Percentiles rank a stretch among this genome's conserved stretches.
Evolutionary conservation across 2,113 vertebrate genomes (phyloP).

Genomic region (Cyprinodon variegatus): DNA sequence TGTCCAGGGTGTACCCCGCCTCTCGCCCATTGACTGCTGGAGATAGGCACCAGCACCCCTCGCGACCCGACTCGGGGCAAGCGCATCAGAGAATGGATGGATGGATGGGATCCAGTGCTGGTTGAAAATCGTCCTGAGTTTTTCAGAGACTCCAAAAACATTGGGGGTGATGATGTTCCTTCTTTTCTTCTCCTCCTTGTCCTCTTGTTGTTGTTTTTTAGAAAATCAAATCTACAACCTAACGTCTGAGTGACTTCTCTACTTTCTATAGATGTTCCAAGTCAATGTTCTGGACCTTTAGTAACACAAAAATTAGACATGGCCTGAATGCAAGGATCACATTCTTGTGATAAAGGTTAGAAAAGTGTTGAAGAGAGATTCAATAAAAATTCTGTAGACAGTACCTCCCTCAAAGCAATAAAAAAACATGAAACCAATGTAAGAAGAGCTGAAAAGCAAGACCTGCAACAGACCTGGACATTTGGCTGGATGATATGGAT

Average conservation of each 20-base stretch:
- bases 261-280: background rate
- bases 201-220: background rate
- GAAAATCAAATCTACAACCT: background rate
- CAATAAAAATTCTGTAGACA: background rate
- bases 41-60: too few relatives aligned
- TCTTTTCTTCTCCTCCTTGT: too few relatives aligned
- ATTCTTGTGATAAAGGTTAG: background rate
- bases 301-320: too few relatives aligned
- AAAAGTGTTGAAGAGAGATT: background rate
- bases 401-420: background rate
- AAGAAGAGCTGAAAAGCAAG: slow-evolving; percentile 3
- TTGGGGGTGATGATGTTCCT: too few relatives aligned
- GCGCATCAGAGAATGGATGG: too few relatives aligned
- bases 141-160: too few relatives aligned
- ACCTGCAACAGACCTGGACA: background rate
- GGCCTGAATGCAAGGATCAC: background rate
- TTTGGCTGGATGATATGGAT: slow-evolving; percentile 31
- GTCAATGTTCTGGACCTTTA: background rate
- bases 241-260: background rate
- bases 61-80: too few relatives aligned
- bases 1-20: too few relatives aligned
- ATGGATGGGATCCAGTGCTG: too few relatives aligned
- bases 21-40: too few relatives aligned
- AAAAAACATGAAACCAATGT: background rate
- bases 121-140: too few relatives aligned